Base-by-base conservation (phyloP, 2,113 vertebrate genomes). In the Pontoporia blainvillei region DNA sequence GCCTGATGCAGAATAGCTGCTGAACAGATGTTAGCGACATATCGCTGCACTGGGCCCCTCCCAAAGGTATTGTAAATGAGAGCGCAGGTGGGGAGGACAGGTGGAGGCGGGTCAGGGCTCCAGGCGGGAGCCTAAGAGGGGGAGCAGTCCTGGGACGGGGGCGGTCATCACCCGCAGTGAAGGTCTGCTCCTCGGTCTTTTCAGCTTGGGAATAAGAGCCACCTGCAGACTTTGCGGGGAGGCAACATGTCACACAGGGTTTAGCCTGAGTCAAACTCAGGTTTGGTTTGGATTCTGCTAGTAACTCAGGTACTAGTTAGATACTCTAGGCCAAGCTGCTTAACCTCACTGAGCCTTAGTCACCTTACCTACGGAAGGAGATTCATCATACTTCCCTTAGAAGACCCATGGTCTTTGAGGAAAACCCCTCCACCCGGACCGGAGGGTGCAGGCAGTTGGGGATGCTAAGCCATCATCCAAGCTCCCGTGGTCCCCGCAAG, bases 391-490 rank as follows among this genome's bases (percentile, higher is more conserved):
- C 23, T 14, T 23, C 41, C 59, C 29, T 27, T 31, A 49, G 66
- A 52, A 67, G 31, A 39, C 11, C 6, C 2, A 25, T 14, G 20
- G 29, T 46, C 52, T 73, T 52, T 39, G 11, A 59, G 21, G 39
- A 87, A 21, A 54, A 1, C 29, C 17, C 49, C 18, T 46, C 44
- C 29, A 76, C 52, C n/a, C 21, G 11, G 89, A 71, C 54, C 10
- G 10, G 67, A 34, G 17, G 39, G 14, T 7, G 1, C 10, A 14
- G 11, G 23, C 25, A 23, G 12, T 2, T 0, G 3, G 44, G 27
- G 41, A 82, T 36, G 5, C 25, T 0, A 0, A 36, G 23, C 18
- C 14, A 3, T 27, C 34, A 3, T 1, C 5, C 36, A 17, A 0
- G 0, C 12, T 8, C 5, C 66, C 0, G 46, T 8, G 25, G 34